Evolutionary conservation across 2,888 invertebrate genomes (phyloP).

Genomic region (Eustalomyia histrio): DNA sequence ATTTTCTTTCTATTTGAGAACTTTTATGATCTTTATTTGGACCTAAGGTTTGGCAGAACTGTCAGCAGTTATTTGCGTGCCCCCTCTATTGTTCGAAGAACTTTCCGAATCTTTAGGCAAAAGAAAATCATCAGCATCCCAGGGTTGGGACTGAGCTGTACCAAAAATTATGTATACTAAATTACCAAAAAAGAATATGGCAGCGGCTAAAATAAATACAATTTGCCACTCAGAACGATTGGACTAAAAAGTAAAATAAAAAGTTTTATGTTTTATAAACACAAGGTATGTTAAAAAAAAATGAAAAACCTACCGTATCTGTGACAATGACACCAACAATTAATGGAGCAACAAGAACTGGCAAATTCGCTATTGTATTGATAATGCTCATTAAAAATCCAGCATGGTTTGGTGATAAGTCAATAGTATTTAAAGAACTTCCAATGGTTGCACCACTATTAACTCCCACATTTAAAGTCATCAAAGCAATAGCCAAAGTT

Average conservation of each 20-base stretch:
- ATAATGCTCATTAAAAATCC: constrained; percentile 86
- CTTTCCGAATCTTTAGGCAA: constrained; percentile 39
- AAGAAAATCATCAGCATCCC: constrained; percentile 79
- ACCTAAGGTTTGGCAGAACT: not conserved
- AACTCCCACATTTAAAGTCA: constrained; percentile 81
- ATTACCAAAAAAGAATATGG: constrained; percentile 81
- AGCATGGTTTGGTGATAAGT: constrained; percentile 85
- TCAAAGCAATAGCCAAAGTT: constrained; percentile 79
- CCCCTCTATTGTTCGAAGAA: not conserved
- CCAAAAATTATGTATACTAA: constrained; percentile 81
- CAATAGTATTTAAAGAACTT: constrained; percentile 84
- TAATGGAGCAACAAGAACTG: constrained; percentile 80
- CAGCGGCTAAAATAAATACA: constrained; percentile 81
- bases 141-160: constrained; percentile 81
- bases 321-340: constrained; percentile 82
- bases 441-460: constrained; percentile 83
- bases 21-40: not conserved
- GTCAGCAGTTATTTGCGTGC: not conserved
- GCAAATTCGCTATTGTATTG: constrained; percentile 83
- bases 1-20: not conserved
- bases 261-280: not conserved
- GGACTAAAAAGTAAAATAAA: constrained; percentile 68
- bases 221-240: constrained; percentile 80
- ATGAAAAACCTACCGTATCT: constrained; percentile 81
- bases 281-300: not conserved